A percentile compares a stretch with the other conserved stretches of the same genome.
Evolutionary conservation across 2,797 vertebrate genomes (phyloP).

Genomic region (Sus cebifrons): DNA sequence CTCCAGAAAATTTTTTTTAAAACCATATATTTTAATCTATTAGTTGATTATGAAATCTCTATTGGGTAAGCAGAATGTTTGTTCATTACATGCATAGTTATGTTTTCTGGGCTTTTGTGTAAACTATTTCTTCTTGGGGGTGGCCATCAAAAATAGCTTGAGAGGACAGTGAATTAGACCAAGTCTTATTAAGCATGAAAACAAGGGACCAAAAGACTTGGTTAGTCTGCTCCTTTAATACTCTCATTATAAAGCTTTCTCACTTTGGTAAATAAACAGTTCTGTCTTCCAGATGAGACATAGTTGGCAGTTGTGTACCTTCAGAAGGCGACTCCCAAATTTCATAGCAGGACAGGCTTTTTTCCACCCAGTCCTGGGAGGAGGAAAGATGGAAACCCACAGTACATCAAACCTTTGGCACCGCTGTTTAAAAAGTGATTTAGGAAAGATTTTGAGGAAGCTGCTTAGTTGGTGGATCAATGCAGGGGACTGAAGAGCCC

Average conservation of each 20-base stretch:
- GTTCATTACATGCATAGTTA: background rate
- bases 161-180: background rate
- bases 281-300: conserved; percentile 24
- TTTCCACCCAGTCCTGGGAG: background rate
- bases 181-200: background rate
- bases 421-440: conserved; percentile 5
- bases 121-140: background rate
- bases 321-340: background rate
- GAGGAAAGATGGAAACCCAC: conserved; percentile 31
- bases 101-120: conserved; percentile 23
- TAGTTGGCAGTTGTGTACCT: background rate
- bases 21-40: background rate
- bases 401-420: background rate
- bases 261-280: conserved; percentile 25
- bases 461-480: background rate
- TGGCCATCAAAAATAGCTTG: conserved; percentile 34
- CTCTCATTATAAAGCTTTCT: background rate
- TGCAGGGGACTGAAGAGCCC: background rate
- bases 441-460: background rate
- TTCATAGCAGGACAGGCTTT: background rate
- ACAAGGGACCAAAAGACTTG: background rate
- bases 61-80: conserved; percentile 28
- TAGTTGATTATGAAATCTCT: background rate
- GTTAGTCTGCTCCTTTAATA: conserved; percentile 13
- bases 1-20: background rate